A percentile compares a stretch with the other conserved stretches of the same genome.
phyloP scores from a whole-genome alignment of 2,888 invertebrate genomes.

The Stegophylla sp. region DNA sequence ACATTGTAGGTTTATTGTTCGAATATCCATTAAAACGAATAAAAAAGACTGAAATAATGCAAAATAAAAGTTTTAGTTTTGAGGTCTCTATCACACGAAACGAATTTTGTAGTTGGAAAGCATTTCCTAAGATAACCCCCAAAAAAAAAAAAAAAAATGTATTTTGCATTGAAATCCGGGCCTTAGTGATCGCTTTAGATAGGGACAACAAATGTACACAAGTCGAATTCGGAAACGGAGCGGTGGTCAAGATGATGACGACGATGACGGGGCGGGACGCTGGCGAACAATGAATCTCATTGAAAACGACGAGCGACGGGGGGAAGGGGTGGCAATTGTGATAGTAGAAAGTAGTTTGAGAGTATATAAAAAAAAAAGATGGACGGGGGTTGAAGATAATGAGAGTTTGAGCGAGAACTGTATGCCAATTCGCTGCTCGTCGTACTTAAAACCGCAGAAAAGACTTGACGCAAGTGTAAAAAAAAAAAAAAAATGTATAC shows the following conservation, averaged over 20 bases:
- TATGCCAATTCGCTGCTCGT: background rate
- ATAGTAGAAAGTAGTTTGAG: conserved; percentile 19
- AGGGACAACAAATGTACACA: too few species aligned
- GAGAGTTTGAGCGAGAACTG: background rate
- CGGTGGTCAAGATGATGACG: background rate
- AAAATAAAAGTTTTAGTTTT: too few species aligned
- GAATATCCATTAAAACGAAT: too few species aligned
- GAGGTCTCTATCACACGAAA: too few species aligned
- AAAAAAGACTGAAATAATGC: too few species aligned
- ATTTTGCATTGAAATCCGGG: background rate
- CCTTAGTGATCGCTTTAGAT: background rate
- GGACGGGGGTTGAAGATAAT: conserved; percentile 14
- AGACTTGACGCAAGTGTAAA: background rate
- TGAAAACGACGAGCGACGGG: conserved; percentile 2
- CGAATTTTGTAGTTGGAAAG: too few species aligned
- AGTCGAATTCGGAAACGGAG: background rate
- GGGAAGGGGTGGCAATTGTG: background rate
- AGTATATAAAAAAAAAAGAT: conserved; percentile 26
- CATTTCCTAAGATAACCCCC: too few species aligned
- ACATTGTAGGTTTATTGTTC: too few species aligned
- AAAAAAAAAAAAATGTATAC: background rate
- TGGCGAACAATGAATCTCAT: conserved; percentile 32
- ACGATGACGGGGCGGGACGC: background rate
- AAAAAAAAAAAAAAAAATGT: too few species aligned
- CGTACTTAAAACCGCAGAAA: background rate